Evolutionary conservation across 2,113 vertebrate species (phyloP).

Genomic region (Suncus etruscus): DNA sequence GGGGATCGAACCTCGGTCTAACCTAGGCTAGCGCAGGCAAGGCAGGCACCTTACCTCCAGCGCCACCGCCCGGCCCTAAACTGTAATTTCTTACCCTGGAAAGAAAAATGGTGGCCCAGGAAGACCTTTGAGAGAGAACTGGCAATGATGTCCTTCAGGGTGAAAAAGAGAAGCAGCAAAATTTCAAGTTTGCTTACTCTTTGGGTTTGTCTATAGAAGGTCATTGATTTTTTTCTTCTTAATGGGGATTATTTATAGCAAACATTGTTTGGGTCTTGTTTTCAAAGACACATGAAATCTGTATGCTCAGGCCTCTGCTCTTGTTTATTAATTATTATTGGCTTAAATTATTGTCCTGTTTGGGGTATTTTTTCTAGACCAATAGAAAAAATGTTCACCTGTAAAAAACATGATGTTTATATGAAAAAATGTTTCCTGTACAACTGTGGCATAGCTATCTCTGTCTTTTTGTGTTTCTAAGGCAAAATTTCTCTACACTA

Average conservation of each 20-base stretch:
- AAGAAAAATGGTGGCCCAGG: not conserved
- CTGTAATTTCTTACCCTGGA: constrained; percentile 10
- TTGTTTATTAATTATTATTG: not conserved
- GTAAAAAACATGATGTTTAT: no score
- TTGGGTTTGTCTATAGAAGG: not conserved
- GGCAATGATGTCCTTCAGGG: constrained; percentile 31
- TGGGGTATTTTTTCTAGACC: constrained; percentile 38
- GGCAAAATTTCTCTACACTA: not conserved
- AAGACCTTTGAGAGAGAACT: not conserved
- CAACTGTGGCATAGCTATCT: not conserved
- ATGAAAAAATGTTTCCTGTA: constrained; percentile 22
- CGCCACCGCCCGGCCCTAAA: constrained; percentile 1
- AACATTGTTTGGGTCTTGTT: constrained; percentile 16
- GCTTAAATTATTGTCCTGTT: constrained; percentile 47
- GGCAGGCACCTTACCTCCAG: no score
- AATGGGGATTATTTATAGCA: constrained; percentile 11
- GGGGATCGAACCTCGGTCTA: no score
- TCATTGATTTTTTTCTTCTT: not conserved
- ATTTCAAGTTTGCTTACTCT: not conserved
- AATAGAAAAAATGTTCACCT: constrained; percentile 41
- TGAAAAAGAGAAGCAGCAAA: constrained; percentile 31
- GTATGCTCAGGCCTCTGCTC: not conserved
- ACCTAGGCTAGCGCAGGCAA: no score
- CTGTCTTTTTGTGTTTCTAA: not conserved
- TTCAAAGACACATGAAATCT: constrained; percentile 45